Percentiles rank a stretch among this genome's conserved stretches.
Conservation (phyloP, 2,888 invertebrate genomes). For the Melanophora roralis region DNA sequence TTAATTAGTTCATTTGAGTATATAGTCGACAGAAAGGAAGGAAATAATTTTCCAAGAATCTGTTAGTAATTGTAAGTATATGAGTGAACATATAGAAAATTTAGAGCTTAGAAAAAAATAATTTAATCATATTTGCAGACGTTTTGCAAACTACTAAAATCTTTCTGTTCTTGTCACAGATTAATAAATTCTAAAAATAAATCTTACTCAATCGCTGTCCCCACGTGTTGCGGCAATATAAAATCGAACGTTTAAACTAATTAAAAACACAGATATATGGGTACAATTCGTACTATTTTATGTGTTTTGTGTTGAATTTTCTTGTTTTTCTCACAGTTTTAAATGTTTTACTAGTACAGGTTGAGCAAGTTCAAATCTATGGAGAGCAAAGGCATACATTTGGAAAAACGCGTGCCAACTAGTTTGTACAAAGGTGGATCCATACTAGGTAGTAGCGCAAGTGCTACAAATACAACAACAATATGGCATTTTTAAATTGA, state of each 20-base stretch:
- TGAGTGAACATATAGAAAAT: not conserved
- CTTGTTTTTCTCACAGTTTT: not conserved
- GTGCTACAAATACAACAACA: no score
- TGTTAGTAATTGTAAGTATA: not conserved
- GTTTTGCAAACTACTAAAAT: not conserved
- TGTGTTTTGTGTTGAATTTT: not conserved
- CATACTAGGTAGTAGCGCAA: no score
- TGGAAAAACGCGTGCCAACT: no score
- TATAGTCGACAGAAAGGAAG: not conserved
- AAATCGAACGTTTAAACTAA: not conserved
- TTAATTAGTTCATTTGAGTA: not conserved
- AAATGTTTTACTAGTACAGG: not conserved
- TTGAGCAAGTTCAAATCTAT: no score
- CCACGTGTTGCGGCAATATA: not conserved
- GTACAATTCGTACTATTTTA: not conserved
- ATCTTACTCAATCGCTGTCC: slow-evolving; percentile 13
- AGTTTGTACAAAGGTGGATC: no score
- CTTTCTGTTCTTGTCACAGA: slow-evolving; percentile 2
- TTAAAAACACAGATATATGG: not conserved
- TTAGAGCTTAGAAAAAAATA: not conserved
- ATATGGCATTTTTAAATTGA: no score
- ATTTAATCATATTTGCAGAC: not conserved
- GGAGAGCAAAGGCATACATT: no score
- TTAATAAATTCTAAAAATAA: slow-evolving; percentile 23
- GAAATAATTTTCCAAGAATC: not conserved